phyloP scores from a whole-genome alignment of 2,888 invertebrate genomes.

The Lumbricus terrestris region DNA sequence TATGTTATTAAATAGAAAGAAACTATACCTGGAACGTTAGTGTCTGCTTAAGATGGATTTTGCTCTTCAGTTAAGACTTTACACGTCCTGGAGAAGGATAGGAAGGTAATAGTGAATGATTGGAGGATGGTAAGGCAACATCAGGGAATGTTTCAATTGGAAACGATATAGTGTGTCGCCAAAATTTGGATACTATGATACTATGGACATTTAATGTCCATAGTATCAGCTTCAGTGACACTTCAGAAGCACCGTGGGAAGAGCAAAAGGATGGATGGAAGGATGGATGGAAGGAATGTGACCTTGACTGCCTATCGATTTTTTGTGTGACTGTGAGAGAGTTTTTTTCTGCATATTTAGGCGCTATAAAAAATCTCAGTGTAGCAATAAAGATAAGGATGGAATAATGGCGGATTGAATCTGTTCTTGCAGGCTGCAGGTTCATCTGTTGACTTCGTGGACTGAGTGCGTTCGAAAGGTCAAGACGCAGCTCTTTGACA shows the following conservation, averaged over 20 bases:
- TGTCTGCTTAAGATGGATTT: background rate
- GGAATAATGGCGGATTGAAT: background rate
- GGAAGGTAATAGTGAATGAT: background rate
- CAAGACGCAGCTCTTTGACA: constrained; percentile 29
- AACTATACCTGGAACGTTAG: background rate
- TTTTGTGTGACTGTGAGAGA: too few species aligned
- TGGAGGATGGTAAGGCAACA: background rate
- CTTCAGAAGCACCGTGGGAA: too few species aligned
- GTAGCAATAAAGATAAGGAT: background rate
- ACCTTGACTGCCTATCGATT: too few species aligned
- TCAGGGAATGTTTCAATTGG: too few species aligned
- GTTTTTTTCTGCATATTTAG: too few species aligned
- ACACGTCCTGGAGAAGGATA: background rate
- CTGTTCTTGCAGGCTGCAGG: constrained; percentile 28
- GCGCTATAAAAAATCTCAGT: too few species aligned
- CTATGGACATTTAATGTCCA: too few species aligned
- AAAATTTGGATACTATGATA: too few species aligned
- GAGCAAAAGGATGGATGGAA: background rate
- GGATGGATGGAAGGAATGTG: too few species aligned
- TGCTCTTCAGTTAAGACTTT: background rate
- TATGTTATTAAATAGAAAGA: background rate
- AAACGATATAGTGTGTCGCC: too few species aligned
- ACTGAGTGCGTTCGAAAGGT: constrained; percentile 37
- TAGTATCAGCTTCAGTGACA: too few species aligned
- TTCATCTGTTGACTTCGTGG: constrained; percentile 40